Base-by-base conservation (phyloP, 1,140 invertebrate genomes). In the Campoletis sonorensis region DNA sequence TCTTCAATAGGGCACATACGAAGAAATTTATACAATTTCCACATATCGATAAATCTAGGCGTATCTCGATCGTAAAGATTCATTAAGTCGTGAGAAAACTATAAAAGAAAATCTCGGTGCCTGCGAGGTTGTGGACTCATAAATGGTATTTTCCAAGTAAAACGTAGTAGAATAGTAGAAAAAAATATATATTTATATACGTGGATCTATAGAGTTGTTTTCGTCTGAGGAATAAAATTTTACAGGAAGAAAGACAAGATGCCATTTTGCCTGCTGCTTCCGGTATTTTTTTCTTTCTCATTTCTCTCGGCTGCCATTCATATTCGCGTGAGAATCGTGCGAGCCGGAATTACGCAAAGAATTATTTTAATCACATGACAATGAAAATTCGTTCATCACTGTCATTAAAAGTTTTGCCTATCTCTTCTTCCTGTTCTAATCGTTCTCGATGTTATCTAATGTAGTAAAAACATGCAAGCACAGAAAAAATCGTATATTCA, bases 351-450 rank as follows among this genome's bases (percentile, higher is more conserved):
- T 58, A 58, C 54, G 54, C 18, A 58, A 58, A n/a, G 54, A 8
- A 58, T 58, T 58, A 58, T 58, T 58, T 58, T 23, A 58, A n/a
- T n/a, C 54, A 58, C 18, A 58, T 23, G 21, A 58, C 54, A 58
- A 58, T 58, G 54, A 58, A 58, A 58, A 10, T 23, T n/a, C 21
- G 18, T 58, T 58, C 54, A 58, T 58, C 54, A 58, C 21, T n/a
- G 54, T 58, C 54, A 58, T 58, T 23, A 23, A 45, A n/a, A 0
- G 18, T 8, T 23, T 58, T 13, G 54, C 16, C 54, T 58, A 10
- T n/a, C 21, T 58, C 54, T 58, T 21, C 54, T 58, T 58, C 54
- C 54, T 58, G 21, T 21, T 21, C 54, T 58, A 58, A 58, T 58
- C 8, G 18, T 45, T 45, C 40, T 45, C 5, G 8, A 45, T 13